Evolutionary conservation across 2,113 vertebrate genomes (phyloP).

Genomic region (Alouatta palliata): DNA sequence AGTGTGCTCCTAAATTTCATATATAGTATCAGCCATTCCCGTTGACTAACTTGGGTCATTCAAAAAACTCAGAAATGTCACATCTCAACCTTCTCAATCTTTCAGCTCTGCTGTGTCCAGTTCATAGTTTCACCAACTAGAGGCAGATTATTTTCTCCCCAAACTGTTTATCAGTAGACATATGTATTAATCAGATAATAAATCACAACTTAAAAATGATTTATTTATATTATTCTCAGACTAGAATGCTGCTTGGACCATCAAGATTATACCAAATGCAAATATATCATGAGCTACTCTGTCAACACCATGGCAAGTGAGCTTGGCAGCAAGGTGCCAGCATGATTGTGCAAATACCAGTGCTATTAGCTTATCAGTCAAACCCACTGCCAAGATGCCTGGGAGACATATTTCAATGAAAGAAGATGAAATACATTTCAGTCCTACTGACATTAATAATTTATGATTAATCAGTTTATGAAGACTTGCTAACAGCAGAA

Average conservation of each 20-base stretch:
- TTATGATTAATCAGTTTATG: constrained; percentile 82
- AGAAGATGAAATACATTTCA: constrained; percentile 65
- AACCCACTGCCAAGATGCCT: constrained; percentile 64
- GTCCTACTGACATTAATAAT: constrained; percentile 78
- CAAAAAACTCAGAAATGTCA: constrained; percentile 30
- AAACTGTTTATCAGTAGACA: constrained; percentile 27
- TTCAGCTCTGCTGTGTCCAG: background rate
- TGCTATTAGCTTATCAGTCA: constrained; percentile 77
- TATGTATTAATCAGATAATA: constrained; percentile 47
- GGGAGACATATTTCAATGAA: constrained; percentile 77
- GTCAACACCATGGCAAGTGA: constrained; percentile 56
- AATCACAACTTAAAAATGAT: constrained; percentile 45
- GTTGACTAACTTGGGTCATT: background rate
- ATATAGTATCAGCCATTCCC: background rate
- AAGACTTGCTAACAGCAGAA: constrained; percentile 72
- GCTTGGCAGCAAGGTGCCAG: constrained; percentile 57
- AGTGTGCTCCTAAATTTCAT: background rate
- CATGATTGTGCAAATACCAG: constrained; percentile 75
- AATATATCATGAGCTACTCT: constrained; percentile 68
- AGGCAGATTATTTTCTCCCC: constrained; percentile 9
- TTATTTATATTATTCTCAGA: constrained; percentile 69
- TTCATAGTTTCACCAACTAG: background rate
- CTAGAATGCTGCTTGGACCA: constrained; percentile 52
- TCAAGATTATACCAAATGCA: constrained; percentile 64
- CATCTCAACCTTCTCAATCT: background rate